Evolutionary conservation across 2,888 invertebrate genomes (phyloP).

Genomic region (Agrochola litura): DNA sequence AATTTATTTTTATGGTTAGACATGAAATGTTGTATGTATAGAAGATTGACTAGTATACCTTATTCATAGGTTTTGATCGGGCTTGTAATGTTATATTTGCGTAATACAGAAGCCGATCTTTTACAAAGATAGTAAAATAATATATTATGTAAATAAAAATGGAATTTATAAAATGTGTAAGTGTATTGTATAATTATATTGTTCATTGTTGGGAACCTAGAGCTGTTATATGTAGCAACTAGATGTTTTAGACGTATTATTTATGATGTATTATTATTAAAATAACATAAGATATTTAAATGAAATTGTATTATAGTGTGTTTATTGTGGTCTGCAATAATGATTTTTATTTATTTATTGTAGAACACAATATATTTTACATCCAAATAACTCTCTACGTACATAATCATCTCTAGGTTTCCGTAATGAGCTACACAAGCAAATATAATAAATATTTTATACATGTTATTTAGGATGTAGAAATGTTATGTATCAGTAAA

Average conservation of each 20-base stretch:
- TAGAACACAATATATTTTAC: slow-evolving; percentile 2
- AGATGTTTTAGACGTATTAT: slow-evolving; percentile 1
- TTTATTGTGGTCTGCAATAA: slow-evolving; percentile 2
- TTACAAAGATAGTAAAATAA: slow-evolving; percentile 17
- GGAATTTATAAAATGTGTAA: slow-evolving; percentile 36
- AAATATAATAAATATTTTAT: slow-evolving; percentile 49
- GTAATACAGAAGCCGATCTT: slow-evolving; percentile 20
- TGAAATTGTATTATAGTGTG: slow-evolving; percentile 5
- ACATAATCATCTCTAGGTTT: slow-evolving; percentile 27
- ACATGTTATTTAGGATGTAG: slow-evolving; percentile 48
- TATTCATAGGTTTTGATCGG: slow-evolving; percentile 13
- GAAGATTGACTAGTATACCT: slow-evolving; percentile 14
- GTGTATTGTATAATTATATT: slow-evolving; percentile 13
- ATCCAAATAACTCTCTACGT: slow-evolving; percentile 1
- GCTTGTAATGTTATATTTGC: slow-evolving; percentile 32
- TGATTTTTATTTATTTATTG: too few relatives aligned
- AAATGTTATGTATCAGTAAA: slow-evolving; percentile 50
- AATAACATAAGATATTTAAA: slow-evolving; percentile 14
- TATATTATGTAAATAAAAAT: slow-evolving; percentile 45
- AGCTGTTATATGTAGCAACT: slow-evolving; percentile 21
- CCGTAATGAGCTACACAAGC: slow-evolving; percentile 22
- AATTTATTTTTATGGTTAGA: slow-evolving; percentile 32
- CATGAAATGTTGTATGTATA: slow-evolving; percentile 15
- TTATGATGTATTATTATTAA: slow-evolving; percentile 16
- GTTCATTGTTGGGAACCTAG: slow-evolving; percentile 35